Evolutionary conservation across 2,113 vertebrate genomes (phyloP), one percentile per base, ranked within the genome.

Genomic region (Oplegnathus fasciatus): DNA sequence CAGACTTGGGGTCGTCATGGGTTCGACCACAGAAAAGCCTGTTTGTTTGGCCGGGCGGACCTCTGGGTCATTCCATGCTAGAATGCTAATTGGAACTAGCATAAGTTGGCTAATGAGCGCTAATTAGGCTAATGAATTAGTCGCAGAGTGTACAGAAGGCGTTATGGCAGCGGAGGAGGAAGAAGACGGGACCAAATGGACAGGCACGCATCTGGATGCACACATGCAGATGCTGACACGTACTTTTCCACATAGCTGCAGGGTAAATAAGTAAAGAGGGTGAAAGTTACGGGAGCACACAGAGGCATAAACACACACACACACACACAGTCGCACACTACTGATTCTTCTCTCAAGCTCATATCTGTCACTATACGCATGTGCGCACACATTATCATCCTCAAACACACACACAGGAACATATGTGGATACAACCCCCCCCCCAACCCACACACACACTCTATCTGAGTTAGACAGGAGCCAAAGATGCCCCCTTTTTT

Each of bases 101-200:
- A 87, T 91, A 93, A 93, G 86, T 84, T 73, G 50, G 89, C 86
- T 93, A 94, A 95, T 93, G 86, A 94, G 85, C 20, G 17, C 84
- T 92, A 89, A 94, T 92, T 91, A 89, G 80, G 80, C 62, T 92
- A 91, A 94, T 93, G 86, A 92, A 92, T 92, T 88, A 79, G 89
- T 55, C 86, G 71, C 62, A 73, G 85, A 75, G 84, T 42, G 72
- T 78, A 87, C 71, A 82, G 67, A 55, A 34, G 86, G 50, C 83
- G n/a, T 69, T 83, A 69, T 52, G 72, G 73, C 60, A 37, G 77
- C 71, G 37, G 71, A 22, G 68, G 68, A 76, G 37, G 57, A 71
- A 67, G 69, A 71, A 62, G 72, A 73, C 15, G 60, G 67, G 68
- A 30, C 4, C n/a, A 81, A 73, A 86, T 71, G 75, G 67, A 85